Base-by-base conservation (phyloP, 2,113 vertebrate genomes). In the Oncorhynchus clarkii region DNA sequence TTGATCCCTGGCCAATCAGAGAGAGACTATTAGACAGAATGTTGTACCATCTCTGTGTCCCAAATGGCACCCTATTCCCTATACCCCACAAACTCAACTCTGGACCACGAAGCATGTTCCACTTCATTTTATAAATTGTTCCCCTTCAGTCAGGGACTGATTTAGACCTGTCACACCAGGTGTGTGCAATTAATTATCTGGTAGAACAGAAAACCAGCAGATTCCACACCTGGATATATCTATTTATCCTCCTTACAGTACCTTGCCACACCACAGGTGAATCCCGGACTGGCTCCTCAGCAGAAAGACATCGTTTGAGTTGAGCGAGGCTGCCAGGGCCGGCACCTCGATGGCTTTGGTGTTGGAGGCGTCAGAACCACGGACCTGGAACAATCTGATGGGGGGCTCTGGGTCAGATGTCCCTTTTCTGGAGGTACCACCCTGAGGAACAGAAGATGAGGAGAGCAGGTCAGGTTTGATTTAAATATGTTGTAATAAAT, bases 221-320 rank as follows among this genome's bases (percentile, higher is more conserved):
- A 9, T 9, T 45, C 39, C 9, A 11, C 8, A 54, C 39, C 39
- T 45, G 9, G 9, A 45, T 45, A 45, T 45, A 45, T 11, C 39
- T 11, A 45, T 11, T 45, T 45, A 45, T 45, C 39, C 39, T 45
- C 39, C 39, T 9, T 45, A 45, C 39, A 45, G 39, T 84, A 97
- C 96, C 95, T 97, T 97, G 78, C 96, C 96, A 18, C 93, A 96
- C 96, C 96, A 97, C 80, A 97, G 86, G 78, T 92, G 95, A 68
- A 93, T 83, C n/a, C 78, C 89, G 1, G 74, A 27, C 82, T 95
- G 91, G 78, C 92, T 91, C 71, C 80, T 91, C 0, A 97, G 92
- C 77, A 97, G 78, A 74, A 96, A 97, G 76, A 96, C 96, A 1
- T 97, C 96, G 0, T 94, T 96, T 77, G 96, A 96, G 88, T 97